phyloP scores from a whole-genome alignment of 2,888 invertebrate species.

The Cepaea hortensis region DNA sequence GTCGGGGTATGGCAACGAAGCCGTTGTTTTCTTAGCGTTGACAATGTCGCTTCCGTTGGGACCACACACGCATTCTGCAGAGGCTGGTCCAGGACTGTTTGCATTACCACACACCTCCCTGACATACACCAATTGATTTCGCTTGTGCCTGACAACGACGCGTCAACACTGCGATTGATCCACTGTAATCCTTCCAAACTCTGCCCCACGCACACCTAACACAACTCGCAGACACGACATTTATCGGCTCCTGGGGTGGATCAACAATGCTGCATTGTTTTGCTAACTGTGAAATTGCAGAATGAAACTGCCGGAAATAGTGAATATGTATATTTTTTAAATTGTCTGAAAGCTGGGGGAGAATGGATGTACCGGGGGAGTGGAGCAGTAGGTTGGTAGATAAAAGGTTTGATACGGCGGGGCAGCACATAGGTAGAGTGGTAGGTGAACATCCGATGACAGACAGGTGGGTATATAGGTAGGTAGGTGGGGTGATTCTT shows the following conservation, averaged over 20 bases:
- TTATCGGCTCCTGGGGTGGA: neutral
- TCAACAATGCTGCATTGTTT: slow-evolving; percentile 12
- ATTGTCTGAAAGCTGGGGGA: no score
- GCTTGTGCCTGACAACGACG: neutral
- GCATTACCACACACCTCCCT: neutral
- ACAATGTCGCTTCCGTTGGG: neutral
- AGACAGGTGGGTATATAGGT: no score
- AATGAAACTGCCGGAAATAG: neutral
- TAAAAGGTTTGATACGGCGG: no score
- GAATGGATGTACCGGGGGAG: neutral
- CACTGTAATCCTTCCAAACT: neutral
- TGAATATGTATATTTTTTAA: no score
- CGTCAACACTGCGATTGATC: slow-evolving; percentile 10
- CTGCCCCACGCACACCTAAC: neutral
- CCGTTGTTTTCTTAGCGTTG: neutral
- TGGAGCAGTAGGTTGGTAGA: neutral
- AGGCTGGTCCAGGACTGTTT: neutral
- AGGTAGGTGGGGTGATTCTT: no score
- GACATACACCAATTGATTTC: slow-evolving; percentile 30
- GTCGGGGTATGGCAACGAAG: neutral
- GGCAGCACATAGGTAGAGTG: no score
- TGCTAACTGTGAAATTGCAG: neutral
- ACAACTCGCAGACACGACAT: neutral
- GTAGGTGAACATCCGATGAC: no score
- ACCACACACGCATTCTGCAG: neutral